phyloP scores from a whole-genome alignment of 2,797 vertebrate species.

The Leucoraja ocellata region DNA sequence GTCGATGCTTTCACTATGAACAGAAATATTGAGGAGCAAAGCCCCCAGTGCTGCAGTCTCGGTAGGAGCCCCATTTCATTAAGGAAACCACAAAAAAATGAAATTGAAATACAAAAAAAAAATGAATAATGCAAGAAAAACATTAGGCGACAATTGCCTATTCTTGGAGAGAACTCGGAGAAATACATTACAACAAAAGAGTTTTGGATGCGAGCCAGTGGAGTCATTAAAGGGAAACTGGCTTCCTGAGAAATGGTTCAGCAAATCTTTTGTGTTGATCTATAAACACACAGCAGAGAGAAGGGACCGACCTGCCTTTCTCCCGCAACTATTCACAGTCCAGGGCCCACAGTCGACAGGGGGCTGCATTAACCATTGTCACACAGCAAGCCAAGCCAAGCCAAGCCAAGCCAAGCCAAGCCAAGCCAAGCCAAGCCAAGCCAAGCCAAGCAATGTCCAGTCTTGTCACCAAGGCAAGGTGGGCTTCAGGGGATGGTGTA shows the following conservation, averaged over 20 bases:
- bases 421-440: too few species aligned
- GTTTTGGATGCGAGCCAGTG: not conserved
- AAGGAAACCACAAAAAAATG: slow-evolving; percentile 8
- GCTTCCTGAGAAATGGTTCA: not conserved
- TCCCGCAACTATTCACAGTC: not conserved
- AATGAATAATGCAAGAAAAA: slow-evolving; percentile 20
- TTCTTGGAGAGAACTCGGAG: not conserved
- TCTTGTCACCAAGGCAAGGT: too few species aligned
- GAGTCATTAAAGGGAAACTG: not conserved
- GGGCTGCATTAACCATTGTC: too few species aligned
- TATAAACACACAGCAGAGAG: not conserved
- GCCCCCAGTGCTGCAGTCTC: not conserved
- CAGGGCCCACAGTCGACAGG: too few species aligned
- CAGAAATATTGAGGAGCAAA: not conserved
- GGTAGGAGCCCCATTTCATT: not conserved
- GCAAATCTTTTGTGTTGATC: not conserved
- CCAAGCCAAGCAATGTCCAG: too few species aligned
- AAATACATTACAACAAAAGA: not conserved
- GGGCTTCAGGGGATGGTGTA: too few species aligned
- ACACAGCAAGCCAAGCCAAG: too few species aligned
- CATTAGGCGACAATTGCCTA: not conserved
- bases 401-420: too few species aligned
- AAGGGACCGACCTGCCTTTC: not conserved
- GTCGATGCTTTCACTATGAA: too few species aligned
- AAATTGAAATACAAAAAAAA: not conserved